Evolutionary conservation across 2,888 invertebrate species (phyloP), one percentile per base, ranked within the genome.

Genomic region (Uloborus plumipes): DNA sequence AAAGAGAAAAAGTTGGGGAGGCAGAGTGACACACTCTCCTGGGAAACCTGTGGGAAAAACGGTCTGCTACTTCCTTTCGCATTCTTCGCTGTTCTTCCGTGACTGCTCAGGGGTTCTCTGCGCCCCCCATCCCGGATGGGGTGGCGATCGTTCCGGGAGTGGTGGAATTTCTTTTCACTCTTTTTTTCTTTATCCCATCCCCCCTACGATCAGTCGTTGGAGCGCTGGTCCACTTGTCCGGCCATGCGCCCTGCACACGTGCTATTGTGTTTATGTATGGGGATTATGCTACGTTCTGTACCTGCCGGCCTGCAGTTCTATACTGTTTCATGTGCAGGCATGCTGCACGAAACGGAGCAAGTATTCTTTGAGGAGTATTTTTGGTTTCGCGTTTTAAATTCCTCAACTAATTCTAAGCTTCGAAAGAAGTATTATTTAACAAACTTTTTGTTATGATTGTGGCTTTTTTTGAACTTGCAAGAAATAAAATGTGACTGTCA

Each of bases 21-120:
- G 39, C 51, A 53, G 59, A 62, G 66, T 66, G 72, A 73, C 79
- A 79, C 72, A 73, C 79, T 73, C 64, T 39, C 62, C 11, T 62
- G 31, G 51, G 58, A 66, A 55, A 69, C 26, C 62, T 65, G 74
- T 79, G 78, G 75, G 75, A 75, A 64, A 64, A 64, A 20, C 49
- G 64, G 47, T 31, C 62, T n/a, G 26, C 64, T 64, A 47, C 64
- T 49, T 64, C 64, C 47, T 49, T 15, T 13, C 16, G 65, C 61
- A 72, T 79, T 79, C 79, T 79, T 79, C 39, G 50, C 49, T 51
- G 49, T 47, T 74, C 78, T 80, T 69, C 69, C 73, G 73, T 69
- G 62, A 71, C 70, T 47, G 71, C 70, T 39, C 16, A 50, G 39
- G 47, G 69, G 61, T 20, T 31, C 62, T 62, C 16, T 62, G 31